Evolutionary conservation across 2,113 vertebrate species (phyloP), one percentile per base, ranked within the genome.

Genomic region (Trichomycterus rosablanca): DNA sequence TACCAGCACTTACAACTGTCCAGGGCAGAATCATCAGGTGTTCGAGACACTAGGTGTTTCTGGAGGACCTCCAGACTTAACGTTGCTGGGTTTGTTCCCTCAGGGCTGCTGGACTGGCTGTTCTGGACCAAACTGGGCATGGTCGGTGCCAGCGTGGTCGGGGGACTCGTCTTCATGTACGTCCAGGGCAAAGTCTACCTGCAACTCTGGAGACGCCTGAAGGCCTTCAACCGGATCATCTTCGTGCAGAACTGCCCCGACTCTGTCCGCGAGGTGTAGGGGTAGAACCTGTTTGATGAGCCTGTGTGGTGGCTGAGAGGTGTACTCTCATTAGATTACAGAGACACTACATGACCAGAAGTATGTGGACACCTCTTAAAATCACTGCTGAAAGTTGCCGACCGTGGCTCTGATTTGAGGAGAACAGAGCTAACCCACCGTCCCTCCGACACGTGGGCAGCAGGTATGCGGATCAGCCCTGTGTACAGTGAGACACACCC

Each of bases 161-260:
- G 94, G 1, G 94, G 95, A 55, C 86, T 97, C 24, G 89, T 97
- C 83, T 99, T 99, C 84, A 97, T 99, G 96, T 96, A 97, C 0
- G 92, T 97, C 56, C 96, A 99, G 76, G 93, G 93, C 66, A 98
- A 95, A 79, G 90, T 98, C 61, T 99, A 99, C 1, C 80, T 95
- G 55, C 95, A 97, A 77, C 81, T 99, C 69, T 99, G 96, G 96
- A 89, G 90, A 71, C 86, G 95, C 72, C 78, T 99, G 68, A 97
- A 97, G 79, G 96, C 96, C 69, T 99, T 96, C 80, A 98, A 99
- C 82, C 88, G 95, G 55, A 91, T 99, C 59, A 96, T 99, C 78
- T 97, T 96, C 20, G 95, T 99, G 74, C 94, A 97, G 70, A 97
- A 97, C 84, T 99, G 93, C 78, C 95, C 95, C 1, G 94, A 98